Conservation (phyloP, 1,140 invertebrate species). For the Halyomorpha halys region DNA sequence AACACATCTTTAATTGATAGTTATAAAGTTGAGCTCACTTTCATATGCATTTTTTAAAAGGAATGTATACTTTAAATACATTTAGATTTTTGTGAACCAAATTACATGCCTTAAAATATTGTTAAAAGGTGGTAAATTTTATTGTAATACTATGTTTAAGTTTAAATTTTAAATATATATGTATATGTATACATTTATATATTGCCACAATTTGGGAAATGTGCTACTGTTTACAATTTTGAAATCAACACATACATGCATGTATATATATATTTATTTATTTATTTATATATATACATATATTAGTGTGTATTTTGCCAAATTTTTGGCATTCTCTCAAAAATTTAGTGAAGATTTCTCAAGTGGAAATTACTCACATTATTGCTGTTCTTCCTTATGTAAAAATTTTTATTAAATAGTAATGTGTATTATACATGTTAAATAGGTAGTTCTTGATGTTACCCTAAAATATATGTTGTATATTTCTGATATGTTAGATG, state of each 20-base stretch:
- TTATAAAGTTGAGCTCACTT: slow-evolving; percentile 18
- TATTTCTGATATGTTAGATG: slow-evolving; percentile 1
- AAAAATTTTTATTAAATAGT: slow-evolving; percentile 15
- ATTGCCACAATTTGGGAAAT: no score
- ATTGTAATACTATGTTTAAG: slow-evolving; percentile 1
- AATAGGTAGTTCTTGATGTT: slow-evolving; percentile 1
- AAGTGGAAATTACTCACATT: slow-evolving; percentile 1
- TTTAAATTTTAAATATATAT: neutral
- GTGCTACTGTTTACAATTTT: no score
- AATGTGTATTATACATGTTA: slow-evolving; percentile 20
- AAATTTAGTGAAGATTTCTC: neutral
- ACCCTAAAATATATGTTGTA: neutral
- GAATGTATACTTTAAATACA: slow-evolving; percentile 3
- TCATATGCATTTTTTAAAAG: slow-evolving; percentile 1
- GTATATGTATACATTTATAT: no score
- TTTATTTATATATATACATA: neutral
- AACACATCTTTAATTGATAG: slow-evolving; percentile 5
- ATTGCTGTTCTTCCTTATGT: slow-evolving; percentile 13
- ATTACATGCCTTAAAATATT: slow-evolving; percentile 7
- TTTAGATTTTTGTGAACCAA: neutral
- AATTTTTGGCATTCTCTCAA: neutral
- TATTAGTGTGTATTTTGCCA: neutral
- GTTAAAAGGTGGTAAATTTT: slow-evolving; percentile 2
- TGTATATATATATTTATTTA: no score
- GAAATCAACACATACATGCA: no score